Evolutionary conservation across 2,113 vertebrate species (phyloP), one percentile per base, ranked within the genome.

Genomic region (Casuarius casuarius): DNA sequence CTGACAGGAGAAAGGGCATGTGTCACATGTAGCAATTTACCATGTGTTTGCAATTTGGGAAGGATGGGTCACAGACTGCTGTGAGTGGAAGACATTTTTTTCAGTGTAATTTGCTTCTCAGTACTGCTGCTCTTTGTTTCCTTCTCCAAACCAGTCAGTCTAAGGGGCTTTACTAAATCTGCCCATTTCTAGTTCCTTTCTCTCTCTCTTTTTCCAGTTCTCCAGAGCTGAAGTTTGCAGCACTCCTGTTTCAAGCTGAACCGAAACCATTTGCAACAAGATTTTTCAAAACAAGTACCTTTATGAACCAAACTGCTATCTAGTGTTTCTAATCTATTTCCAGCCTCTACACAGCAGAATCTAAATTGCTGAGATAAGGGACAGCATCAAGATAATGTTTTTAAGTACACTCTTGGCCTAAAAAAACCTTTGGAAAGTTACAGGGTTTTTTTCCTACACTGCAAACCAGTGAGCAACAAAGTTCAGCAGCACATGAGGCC

Each of bases 1-100:
- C 23, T 73, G 49, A 40, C 71, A 16, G 4, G 16, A 73, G 42
- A 56, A 61, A 62, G n/a, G 25, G 17, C 12, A 59, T 1, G 5
- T 22, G 58, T 13, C 33, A 5, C 15, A 35, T 0, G 7, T 3
- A 90, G 54, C 1, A 4, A 82, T 63, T 56, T 68, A 75, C 52
- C 26, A 3, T 0, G 1, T 5, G 2, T 33, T 18, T 1, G 5
- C 22, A 28, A 12, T 0, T 28, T 15, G 29, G 40, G 59, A 87
- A 87, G 71, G 71, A 80, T 1, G 5, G 29, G 66, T 19, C 33
- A 38, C 35, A 62, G 23, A 51, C 25, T 86, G 68, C 71, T 71
- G 54, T 0, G 2, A 77, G 49, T 29, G 2, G 9, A 77, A 21
- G 21, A 26, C 26, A 31, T 52, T 10, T 87, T 87, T 52, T 3